Evolutionary conservation across 2,888 invertebrate species (phyloP).

Genomic region (Mythimna albipuncta): DNA sequence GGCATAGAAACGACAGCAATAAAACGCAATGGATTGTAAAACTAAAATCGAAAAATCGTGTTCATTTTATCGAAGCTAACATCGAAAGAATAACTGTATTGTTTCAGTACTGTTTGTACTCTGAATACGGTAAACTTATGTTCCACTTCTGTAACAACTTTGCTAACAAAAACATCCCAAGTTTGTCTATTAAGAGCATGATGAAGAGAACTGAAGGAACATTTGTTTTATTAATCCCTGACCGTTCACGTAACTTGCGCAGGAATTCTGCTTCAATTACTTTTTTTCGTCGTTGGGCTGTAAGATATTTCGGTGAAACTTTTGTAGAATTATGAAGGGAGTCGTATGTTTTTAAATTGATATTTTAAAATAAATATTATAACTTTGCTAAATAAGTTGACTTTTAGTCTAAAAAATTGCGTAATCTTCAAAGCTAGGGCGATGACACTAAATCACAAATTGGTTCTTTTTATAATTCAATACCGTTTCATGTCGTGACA

Average conservation of each 20-base stretch:
- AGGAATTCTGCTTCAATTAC: conserved; percentile 49
- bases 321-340: conserved; percentile 19
- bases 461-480: no score
- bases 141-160: conserved; percentile 56
- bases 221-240: conserved; percentile 62
- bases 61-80: conserved; percentile 48
- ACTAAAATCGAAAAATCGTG: conserved; percentile 47
- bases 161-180: conserved; percentile 59
- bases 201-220: conserved; percentile 55
- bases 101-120: conserved; percentile 51
- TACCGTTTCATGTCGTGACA: no score
- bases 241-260: conserved; percentile 40
- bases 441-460: neutral
- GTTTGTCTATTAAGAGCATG: conserved; percentile 62
- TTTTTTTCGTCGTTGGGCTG: conserved; percentile 35
- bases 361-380: neutral
- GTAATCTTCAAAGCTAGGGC: neutral
- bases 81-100: conserved; percentile 50
- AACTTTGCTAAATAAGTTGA: neutral
- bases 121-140: conserved; percentile 59
- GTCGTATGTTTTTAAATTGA: conserved; percentile 16
- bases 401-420: neutral
- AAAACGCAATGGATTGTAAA: conserved; percentile 51
- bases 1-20: conserved; percentile 41
- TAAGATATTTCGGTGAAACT: conserved; percentile 23